phyloP scores from a whole-genome alignment of 2,797 vertebrate genomes.

The Etheostoma perlongum region DNA sequence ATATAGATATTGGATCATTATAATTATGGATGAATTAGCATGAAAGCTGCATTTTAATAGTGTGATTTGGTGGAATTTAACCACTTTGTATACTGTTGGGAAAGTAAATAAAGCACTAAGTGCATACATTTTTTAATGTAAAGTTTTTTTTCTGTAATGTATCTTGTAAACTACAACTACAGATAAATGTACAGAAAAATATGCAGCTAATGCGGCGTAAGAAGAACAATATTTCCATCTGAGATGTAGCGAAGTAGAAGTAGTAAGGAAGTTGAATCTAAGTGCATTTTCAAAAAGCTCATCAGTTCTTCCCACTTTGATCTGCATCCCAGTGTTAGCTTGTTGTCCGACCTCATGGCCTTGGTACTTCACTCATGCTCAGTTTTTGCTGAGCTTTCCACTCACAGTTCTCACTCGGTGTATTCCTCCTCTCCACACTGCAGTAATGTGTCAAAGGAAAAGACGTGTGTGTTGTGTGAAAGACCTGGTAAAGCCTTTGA shows the following conservation, averaged over 20 bases:
- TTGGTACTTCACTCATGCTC: conserved; percentile 13
- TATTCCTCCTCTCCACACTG: conserved; percentile 13
- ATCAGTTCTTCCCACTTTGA: conserved; percentile 29
- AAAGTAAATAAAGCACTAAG: background rate
- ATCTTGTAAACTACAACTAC: background rate
- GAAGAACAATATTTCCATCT: background rate
- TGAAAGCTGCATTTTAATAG: too few species aligned
- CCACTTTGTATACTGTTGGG: background rate
- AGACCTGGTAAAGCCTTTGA: conserved; percentile 63
- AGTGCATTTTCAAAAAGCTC: background rate
- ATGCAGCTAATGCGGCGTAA: too few species aligned
- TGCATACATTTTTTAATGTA: background rate
- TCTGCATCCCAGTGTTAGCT: conserved; percentile 7
- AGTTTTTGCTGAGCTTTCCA: conserved; percentile 51
- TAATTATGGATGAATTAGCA: too few species aligned
- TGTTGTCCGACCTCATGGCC: conserved; percentile 9
- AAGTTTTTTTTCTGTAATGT: too few species aligned
- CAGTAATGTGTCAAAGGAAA: conserved; percentile 50
- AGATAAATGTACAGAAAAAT: background rate
- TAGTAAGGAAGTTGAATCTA: background rate
- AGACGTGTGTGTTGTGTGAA: conserved; percentile 57
- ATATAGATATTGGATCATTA: too few species aligned
- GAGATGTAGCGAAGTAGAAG: background rate
- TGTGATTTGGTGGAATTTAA: too few species aligned
- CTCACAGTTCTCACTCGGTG: conserved; percentile 5